Base-by-base conservation (phyloP, 2,797 vertebrate genomes). In the Clamator glandarius region DNA sequence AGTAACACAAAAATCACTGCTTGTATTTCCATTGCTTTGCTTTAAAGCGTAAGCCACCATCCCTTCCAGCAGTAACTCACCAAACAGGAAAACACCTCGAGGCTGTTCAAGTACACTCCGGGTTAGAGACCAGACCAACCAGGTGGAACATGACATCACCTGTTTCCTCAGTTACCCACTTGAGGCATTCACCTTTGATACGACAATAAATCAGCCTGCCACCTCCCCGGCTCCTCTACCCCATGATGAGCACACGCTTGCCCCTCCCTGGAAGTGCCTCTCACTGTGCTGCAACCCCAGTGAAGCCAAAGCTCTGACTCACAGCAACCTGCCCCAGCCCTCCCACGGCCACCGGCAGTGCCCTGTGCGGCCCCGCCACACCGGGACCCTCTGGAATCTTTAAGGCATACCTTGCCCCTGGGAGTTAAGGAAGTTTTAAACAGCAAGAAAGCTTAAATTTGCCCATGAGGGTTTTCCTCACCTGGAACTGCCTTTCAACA, bases 331-430 rank as follows among this genome's bases (percentile, higher is more conserved):
- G 83, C 78, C 9, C 63, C 70, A 31, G 69, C 55, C 4, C 18
- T 13, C n/a, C 46, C 1, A 2, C 20, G 17, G 19, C 19, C 44
- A 20, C 17, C 0, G 0, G 12, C 36, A 28, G 6, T 0, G 3
- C 42, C 12, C 2, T 52, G 62, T 44, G 3, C 59, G 4, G 7
- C 39, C 23, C 84, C 36, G 2, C 20, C 78, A 35, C 68, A 15
- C 29, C 1, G 0, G 26, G 23, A 24, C 41, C 41, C 50, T 31
- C 57, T 2, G 4, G 2, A 6, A 42, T 5, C 20, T 11, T 3
- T 13, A 18, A 13, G 9, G 11, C 10, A 16, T 57, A 42, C 36
- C 54, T 44, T 4, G 4, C 7, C 9, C 14, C 25, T 11, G 18
- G 2, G 4, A 1, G 0, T 19, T 28, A 24, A 12, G 12, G 19